Conservation (phyloP, 2,797 vertebrate genomes). For the Takifugu ocellatus region DNA sequence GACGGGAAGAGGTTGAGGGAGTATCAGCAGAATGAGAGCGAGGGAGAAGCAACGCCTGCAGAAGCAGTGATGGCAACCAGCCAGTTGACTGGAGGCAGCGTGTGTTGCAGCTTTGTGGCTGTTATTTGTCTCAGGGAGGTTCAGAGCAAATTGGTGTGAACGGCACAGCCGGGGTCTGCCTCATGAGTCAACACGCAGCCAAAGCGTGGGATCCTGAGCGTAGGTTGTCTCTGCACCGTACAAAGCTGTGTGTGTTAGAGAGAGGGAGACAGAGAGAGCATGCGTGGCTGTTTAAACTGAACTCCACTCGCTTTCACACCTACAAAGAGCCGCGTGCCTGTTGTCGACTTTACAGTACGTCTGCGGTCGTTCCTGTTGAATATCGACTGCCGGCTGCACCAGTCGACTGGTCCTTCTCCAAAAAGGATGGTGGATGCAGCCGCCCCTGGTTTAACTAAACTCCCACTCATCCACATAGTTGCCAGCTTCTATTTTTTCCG, state of each 20-base stretch:
- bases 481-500: slow-evolving; percentile 30
- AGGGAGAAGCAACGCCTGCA: slow-evolving; percentile 27
- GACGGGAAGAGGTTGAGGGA: not conserved
- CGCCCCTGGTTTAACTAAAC: slow-evolving; percentile 53
- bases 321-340: slow-evolving; percentile 11
- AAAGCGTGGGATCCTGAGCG: slow-evolving; percentile 52
- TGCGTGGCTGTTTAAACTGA: slow-evolving; percentile 15
- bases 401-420: slow-evolving; percentile 41
- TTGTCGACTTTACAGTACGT: slow-evolving; percentile 8
- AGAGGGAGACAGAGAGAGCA: not conserved
- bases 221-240: slow-evolving; percentile 39
- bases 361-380: slow-evolving; percentile 6
- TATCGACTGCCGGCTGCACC: slow-evolving; percentile 20
- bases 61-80: slow-evolving; percentile 45
- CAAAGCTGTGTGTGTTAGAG: slow-evolving; percentile 5
- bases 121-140: slow-evolving; percentile 68
- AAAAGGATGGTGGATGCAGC: slow-evolving; percentile 44
- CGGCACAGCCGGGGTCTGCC: slow-evolving; percentile 59
- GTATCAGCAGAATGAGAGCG: not conserved
- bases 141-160: slow-evolving; percentile 70
- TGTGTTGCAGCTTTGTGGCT: slow-evolving; percentile 54
- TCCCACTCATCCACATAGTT: slow-evolving; percentile 30
- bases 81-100: slow-evolving; percentile 52
- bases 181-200: slow-evolving; percentile 60
- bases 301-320: slow-evolving; percentile 13